Evolutionary conservation across 1,140 invertebrate species (phyloP), one percentile per base, ranked within the genome.

Genomic region (Pollicipes pollicipes): DNA sequence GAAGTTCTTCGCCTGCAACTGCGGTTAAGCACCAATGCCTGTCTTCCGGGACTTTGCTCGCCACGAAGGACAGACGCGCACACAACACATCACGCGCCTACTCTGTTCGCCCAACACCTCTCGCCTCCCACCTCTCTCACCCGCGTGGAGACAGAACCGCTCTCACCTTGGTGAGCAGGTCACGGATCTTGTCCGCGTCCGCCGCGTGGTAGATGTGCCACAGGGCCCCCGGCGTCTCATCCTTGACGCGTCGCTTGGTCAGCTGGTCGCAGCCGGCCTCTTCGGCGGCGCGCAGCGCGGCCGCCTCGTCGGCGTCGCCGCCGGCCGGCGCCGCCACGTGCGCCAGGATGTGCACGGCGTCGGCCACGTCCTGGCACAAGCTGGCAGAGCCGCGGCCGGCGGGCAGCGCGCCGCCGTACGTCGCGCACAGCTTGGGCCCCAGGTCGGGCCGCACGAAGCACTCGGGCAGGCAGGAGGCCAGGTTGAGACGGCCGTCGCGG

Each of bases 361-460:
- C 95, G 28, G 93, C 95, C 8, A 97, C 91, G 78, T 98, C 95
- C 35, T 97, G 80, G 81, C 97, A 95, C 27, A 98, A 83, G 81
- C 97, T 97, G 24, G 95, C 97, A 0, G 95, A 97, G 24, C 92
- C 95, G 78, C 91, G 91, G 64, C 84, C 84, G 0, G 87, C 86
- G 78, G 88, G 83, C 3, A 85, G 74, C 0, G 89, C 88, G 2
- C 89, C 89, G 1, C 95, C 95, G 80, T 97, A 97, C 10, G 94
- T 95, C 76, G 91, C 96, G 80, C 97, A 97, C 92, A 97, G 95
- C 80, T 97, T 97, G 0, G 95, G 95, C 0, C 95, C 95, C 3
- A 98, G 81, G 82, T 98, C 95, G 0, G 95, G 95, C 37, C 89
- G 85, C 0, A 97, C 91, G 80, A 96, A 96, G 80, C 90, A 93